These are phyloP conservation scores for Notothenia coriiceps DNA, from an alignment of 2,113 vertebrate genomes.

Conservation along the genomic window DNA sequence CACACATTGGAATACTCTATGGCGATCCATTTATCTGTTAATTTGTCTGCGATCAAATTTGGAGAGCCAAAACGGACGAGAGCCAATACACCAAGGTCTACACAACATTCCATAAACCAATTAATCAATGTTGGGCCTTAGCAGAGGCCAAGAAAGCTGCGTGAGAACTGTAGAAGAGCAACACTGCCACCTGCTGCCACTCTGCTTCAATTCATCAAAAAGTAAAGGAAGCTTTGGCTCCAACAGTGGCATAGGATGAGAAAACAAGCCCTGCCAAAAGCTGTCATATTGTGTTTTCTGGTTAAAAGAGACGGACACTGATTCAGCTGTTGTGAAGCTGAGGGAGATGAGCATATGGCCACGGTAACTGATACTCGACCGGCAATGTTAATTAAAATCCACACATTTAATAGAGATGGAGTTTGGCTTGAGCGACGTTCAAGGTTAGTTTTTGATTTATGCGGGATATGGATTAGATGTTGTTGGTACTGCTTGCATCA, in stretches of 20 bases:
- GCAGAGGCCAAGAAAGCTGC: slow-evolving; percentile 32
- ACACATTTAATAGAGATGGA: slow-evolving; percentile 73
- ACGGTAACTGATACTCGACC: slow-evolving; percentile 55
- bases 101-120: slow-evolving; percentile 81
- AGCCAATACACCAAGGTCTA: slow-evolving; percentile 80
- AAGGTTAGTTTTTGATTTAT: slow-evolving; percentile 75
- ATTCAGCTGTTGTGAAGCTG: slow-evolving; percentile 73
- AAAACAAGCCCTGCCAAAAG: slow-evolving; percentile 67
- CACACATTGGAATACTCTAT: slow-evolving; percentile 72
- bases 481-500: slow-evolving; percentile 40
- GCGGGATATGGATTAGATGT: slow-evolving; percentile 54
- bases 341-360: slow-evolving; percentile 75
- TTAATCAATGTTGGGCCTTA: slow-evolving; percentile 71
- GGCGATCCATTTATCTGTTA: slow-evolving; percentile 81
- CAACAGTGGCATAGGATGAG: slow-evolving; percentile 54
- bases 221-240: slow-evolving; percentile 48
- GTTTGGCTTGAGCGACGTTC: slow-evolving; percentile 64
- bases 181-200: slow-evolving; percentile 84
- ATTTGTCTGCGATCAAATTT: slow-evolving; percentile 76
- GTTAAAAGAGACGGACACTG: slow-evolving; percentile 75
- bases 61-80: slow-evolving; percentile 68
- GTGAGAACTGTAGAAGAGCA: slow-evolving; percentile 70
- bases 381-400: slow-evolving; percentile 74
- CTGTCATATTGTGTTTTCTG: slow-evolving; percentile 79
- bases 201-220: slow-evolving; percentile 7